Evolutionary conservation across 2,888 invertebrate species (phyloP), one percentile per base, ranked within the genome.

Genomic region (Kryphioiulus occultus): DNA sequence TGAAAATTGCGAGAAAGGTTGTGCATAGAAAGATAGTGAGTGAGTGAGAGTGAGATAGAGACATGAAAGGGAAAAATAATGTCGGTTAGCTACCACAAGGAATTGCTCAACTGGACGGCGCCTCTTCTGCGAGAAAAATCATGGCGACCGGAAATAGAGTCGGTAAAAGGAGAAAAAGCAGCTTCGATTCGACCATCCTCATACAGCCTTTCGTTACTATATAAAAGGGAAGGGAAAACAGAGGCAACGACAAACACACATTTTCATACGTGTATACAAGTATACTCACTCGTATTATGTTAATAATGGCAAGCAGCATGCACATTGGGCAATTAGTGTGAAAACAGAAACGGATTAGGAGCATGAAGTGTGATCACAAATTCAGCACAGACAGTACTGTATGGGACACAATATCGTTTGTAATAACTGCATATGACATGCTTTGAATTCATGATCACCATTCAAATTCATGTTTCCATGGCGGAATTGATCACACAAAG

Each of bases 51-150:
- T 10, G 47, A 26, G 68, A 59, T 19, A 26, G 22, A 68, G 68
- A 68, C 26, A 68, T 68, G 68, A 68, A 26, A 26, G 68, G 68
- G 26, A n/a, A 68, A 68, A 68, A 68, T 68, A 68, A 68, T 59
- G 68, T 68, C 22, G 68, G 68, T 22, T 68, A 68, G 68, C 30
- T 87, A 87, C 87, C 87, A 59, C 87, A 87, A 87, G 30, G 87
- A 87, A 87, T 87, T 85, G 87, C 85, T 87, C 85, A 87, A 87
- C 68, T 87, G 87, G 47, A 87, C 87, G 19, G 87, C 87, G 42
- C 87, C 87, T 87, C 87, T 82, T 87, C 87, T 44, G 42, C 82
- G 87, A 85, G 87, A 42, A 59, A 87, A 44, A 39, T 35, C 35
- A 32, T 86, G 68, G 42, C 30, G 86, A 32, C 86, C 78, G 35